Evolutionary conservation across 2,888 invertebrate genomes (phyloP).

Genomic region (Philonicus albiceps): DNA sequence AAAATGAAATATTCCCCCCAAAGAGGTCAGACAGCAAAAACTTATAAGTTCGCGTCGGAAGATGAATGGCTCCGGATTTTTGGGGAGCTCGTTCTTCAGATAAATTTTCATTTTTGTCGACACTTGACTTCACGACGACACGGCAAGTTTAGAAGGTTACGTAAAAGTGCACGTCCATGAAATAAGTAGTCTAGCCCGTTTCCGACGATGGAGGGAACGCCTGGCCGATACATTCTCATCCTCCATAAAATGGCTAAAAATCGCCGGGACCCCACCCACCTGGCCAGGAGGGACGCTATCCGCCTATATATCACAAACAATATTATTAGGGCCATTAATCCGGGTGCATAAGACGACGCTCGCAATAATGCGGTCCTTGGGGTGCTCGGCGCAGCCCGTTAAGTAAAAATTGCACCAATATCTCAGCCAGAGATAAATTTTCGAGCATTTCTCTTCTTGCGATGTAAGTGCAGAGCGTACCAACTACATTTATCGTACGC

Average conservation of each 20-base stretch:
- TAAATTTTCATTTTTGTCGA: constrained; percentile 45
- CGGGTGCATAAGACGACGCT: constrained; percentile 31
- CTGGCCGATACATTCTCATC: not conserved
- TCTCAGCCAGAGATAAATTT: constrained; percentile 42
- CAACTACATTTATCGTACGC: constrained; percentile 37
- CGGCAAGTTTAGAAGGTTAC: constrained; percentile 28
- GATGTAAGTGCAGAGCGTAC: constrained; percentile 36
- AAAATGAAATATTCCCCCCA: constrained; percentile 30
- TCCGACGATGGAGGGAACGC: not conserved
- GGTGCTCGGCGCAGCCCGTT: constrained; percentile 21
- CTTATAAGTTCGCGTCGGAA: constrained; percentile 33
- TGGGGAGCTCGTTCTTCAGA: constrained; percentile 38
- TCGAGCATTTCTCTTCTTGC: constrained; percentile 31
- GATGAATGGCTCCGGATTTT: constrained; percentile 38
- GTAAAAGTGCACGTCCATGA: constrained; percentile 13
- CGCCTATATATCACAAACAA: constrained; percentile 31
- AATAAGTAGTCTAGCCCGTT: not conserved
- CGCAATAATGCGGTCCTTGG: constrained; percentile 43
- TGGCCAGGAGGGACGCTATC: not conserved
- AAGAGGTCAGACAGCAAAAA: constrained; percentile 33
- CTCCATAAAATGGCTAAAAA: no score
- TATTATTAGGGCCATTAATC: constrained; percentile 37
- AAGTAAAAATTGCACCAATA: constrained; percentile 43
- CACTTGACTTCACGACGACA: constrained; percentile 40
- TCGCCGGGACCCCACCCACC: not conserved